A percentile compares a stretch with the other conserved stretches of the same genome.
Evolutionary conservation across 2,888 invertebrate species (phyloP).

Genomic region (Eupeodes latifasciatus): DNA sequence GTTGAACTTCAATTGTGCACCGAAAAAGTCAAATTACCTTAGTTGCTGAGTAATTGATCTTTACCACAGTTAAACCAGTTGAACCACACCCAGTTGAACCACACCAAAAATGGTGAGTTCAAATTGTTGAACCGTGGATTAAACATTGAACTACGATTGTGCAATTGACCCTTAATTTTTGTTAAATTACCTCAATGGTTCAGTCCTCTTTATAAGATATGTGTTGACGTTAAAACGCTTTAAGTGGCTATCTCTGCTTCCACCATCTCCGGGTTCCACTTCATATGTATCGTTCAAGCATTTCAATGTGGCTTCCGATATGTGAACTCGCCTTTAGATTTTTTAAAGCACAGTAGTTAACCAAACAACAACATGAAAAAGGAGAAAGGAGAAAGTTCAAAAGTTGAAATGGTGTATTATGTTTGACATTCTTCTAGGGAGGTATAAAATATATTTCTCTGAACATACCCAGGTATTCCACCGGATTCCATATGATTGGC

Average conservation of each 20-base stretch:
- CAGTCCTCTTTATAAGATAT: conserved; percentile 93
- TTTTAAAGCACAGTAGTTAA: not conserved
- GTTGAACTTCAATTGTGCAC: no score
- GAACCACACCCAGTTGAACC: no score
- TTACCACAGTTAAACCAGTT: no score
- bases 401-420: conserved; percentile 78
- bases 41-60: no score
- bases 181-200: conserved; percentile 87
- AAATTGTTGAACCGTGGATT: no score
- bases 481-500: conserved; percentile 99
- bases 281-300: conserved; percentile 95
- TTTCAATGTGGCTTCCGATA: conserved; percentile 94
- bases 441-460: conserved; percentile 13
- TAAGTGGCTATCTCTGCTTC: conserved; percentile 92
- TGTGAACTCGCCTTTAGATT: conserved; percentile 93
- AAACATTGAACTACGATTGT: not conserved
- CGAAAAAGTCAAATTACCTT: no score
- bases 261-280: conserved; percentile 96
- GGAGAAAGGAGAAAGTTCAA: conserved; percentile 63
- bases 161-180: not conserved
- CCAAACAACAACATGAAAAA: not conserved
- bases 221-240: conserved; percentile 94
- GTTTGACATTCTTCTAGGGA: not conserved
- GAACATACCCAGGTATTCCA: conserved; percentile 95
- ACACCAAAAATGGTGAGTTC: no score